Evolutionary conservation across 2,797 vertebrate genomes (phyloP).

Genomic region (Microhierax caerulescens): DNA sequence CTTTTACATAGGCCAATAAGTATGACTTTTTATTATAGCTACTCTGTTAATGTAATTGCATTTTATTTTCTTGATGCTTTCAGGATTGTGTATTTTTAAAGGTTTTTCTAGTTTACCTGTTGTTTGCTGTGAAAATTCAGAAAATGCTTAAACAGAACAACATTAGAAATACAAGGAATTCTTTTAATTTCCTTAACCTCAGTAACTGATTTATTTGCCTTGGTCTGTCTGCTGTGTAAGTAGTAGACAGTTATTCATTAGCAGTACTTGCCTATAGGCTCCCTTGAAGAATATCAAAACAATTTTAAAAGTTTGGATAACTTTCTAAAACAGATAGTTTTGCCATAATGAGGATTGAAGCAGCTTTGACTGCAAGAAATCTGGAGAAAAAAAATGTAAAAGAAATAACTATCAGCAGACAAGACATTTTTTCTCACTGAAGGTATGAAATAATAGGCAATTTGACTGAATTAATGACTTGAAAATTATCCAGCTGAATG

Average conservation of each 20-base stretch:
- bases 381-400: not conserved
- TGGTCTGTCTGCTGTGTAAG: not conserved
- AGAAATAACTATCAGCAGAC: not conserved
- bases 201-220: not conserved
- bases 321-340: not conserved
- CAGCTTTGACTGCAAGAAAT: not conserved
- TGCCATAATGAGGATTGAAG: not conserved
- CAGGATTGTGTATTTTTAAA: not conserved
- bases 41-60: not conserved
- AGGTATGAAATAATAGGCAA: not conserved
- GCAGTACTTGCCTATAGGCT: not conserved
- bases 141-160: not conserved
- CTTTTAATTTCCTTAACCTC: not conserved
- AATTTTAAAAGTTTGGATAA: not conserved
- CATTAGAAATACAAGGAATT: not conserved
- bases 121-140: not conserved
- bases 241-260: not conserved
- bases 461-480: conserved; percentile 3
- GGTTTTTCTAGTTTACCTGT: not conserved
- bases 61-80: not conserved
- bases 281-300: not conserved
- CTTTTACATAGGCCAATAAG: not conserved
- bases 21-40: not conserved
- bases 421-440: not conserved
- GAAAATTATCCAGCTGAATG: not conserved